Percentiles rank a stretch among this genome's conserved stretches.
Evolutionary conservation across 2,888 invertebrate species (phyloP).

Genomic region (Exocentrus adspersus): DNA sequence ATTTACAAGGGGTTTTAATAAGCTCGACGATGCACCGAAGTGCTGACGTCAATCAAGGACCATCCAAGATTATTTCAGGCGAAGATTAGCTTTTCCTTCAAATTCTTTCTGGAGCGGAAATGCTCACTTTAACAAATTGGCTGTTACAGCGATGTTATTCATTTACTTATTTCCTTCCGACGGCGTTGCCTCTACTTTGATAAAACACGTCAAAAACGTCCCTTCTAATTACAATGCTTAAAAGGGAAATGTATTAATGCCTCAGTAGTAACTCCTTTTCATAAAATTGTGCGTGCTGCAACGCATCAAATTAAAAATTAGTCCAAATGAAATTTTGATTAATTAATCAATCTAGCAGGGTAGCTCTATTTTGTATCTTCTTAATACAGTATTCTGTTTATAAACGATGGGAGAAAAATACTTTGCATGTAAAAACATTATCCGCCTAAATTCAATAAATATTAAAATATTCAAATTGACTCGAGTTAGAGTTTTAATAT

Average conservation of each 20-base stretch:
- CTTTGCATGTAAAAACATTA: background rate
- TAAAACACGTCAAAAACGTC: background rate
- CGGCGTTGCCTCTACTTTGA: background rate
- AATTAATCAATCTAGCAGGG: too few species aligned
- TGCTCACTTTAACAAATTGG: constrained; percentile 41
- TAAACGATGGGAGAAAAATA: background rate
- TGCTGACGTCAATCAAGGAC: constrained; percentile 37
- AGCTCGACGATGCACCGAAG: constrained; percentile 33
- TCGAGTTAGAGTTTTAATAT: background rate
- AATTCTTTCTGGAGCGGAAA: constrained; percentile 33
- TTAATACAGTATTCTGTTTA: too few species aligned
- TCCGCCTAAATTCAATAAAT: background rate
- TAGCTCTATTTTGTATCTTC: too few species aligned
- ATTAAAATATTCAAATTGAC: background rate
- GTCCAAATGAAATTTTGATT: too few species aligned
- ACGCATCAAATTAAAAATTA: background rate
- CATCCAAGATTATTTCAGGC: constrained; percentile 39
- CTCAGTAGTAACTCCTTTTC: background rate
- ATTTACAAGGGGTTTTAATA: constrained; percentile 28
- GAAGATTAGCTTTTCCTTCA: constrained; percentile 40
- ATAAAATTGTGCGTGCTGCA: background rate
- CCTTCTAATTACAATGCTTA: background rate
- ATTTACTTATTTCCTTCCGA: constrained; percentile 10
- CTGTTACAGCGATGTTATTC: constrained; percentile 24
- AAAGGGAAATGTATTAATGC: background rate